Evolutionary conservation across 2,113 vertebrate species (phyloP).

Genomic region (Syngnathus floridae): DNA sequence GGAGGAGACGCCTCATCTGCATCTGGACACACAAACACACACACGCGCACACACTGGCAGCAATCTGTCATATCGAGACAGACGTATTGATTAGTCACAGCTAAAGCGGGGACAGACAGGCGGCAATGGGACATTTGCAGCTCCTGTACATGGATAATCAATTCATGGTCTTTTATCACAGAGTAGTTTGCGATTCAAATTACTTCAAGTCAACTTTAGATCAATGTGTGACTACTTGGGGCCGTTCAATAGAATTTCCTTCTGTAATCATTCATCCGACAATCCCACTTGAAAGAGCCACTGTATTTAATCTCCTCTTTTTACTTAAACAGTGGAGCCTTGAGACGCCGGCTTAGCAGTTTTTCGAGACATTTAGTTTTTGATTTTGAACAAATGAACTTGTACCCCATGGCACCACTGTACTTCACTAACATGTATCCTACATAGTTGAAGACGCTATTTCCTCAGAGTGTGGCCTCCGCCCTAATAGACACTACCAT

Average conservation of each 20-base stretch:
- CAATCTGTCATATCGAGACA: conserved; percentile 59
- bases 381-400: not conserved
- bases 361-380: too few relatives aligned
- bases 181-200: conserved; percentile 29
- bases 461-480: not conserved
- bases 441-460: not conserved
- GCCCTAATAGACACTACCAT: not conserved
- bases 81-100: conserved; percentile 61
- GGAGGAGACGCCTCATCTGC: conserved; percentile 25
- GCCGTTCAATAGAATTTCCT: too few relatives aligned
- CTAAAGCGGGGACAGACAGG: conserved; percentile 45
- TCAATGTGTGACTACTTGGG: conserved; percentile 7
- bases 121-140: conserved; percentile 44
- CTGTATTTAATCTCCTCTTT: too few relatives aligned
- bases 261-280: too few relatives aligned
- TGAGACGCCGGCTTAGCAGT: too few relatives aligned
- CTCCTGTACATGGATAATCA: conserved; percentile 53
- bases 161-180: conserved; percentile 56
- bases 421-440: not conserved
- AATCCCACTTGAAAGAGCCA: too few relatives aligned
- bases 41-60: conserved; percentile 7
- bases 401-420: not conserved
- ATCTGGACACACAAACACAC: not conserved
- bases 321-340: too few relatives aligned
- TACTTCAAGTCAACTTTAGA: conserved; percentile 28